Conservation (phyloP, 2,797 vertebrate genomes). For the Amblyraja radiata region DNA sequence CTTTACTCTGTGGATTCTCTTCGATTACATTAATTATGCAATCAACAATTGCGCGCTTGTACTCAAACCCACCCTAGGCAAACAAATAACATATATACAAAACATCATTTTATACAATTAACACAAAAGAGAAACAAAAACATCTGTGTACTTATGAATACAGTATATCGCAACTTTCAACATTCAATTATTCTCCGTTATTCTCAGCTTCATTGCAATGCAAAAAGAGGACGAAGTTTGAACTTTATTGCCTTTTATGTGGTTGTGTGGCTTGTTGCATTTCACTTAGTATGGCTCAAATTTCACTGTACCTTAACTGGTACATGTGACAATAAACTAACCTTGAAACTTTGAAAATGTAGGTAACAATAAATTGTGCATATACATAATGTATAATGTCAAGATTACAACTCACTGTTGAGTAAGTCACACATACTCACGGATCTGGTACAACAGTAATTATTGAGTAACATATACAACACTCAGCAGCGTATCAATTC, state of each 20-base stretch:
- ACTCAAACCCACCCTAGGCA: constrained; percentile 90
- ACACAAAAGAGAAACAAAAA: not conserved
- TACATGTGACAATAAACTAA: too few relatives aligned
- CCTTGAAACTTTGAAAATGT: not conserved
- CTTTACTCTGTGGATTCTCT: constrained; percentile 93
- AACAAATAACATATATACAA: constrained; percentile 20
- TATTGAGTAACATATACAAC: too few relatives aligned
- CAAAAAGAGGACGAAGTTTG: too few relatives aligned
- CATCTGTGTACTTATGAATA: not conserved
- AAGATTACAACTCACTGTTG: constrained; percentile 44
- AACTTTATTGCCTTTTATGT: too few relatives aligned
- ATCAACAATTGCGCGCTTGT: constrained; percentile 95
- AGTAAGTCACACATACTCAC: too few relatives aligned
- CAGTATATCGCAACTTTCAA: not conserved
- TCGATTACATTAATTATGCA: constrained; percentile 95
- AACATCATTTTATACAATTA: not conserved
- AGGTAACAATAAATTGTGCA: not conserved
- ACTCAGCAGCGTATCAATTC: too few relatives aligned
- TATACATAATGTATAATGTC: not conserved
- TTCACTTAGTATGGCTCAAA: too few relatives aligned
- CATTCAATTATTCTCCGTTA: not conserved
- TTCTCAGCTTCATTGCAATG: not conserved
- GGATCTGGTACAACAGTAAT: too few relatives aligned
- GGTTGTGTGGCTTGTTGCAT: too few relatives aligned
- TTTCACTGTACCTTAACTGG: too few relatives aligned